Base-by-base conservation (phyloP, 2,113 vertebrate species). In the Rhynchomys soricoides region DNA sequence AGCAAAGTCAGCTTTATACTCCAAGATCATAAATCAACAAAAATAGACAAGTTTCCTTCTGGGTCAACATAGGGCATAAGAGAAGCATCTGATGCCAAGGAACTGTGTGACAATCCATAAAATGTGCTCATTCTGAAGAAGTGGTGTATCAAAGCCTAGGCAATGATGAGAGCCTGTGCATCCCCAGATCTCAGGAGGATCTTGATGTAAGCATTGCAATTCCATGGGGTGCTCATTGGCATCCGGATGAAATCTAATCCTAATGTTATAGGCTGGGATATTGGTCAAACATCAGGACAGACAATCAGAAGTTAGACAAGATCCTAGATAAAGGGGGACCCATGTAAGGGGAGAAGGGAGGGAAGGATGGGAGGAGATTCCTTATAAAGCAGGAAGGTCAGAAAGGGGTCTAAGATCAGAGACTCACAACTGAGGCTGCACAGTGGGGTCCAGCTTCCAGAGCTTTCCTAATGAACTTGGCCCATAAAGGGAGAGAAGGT, bases 21-120 rank as follows among this genome's bases (percentile, higher is more conserved):
- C 79, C 85, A 50, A 91, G 50, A 91, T 48, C 52, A 55, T 29
- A 16, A 95, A 93, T 94, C 93, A 66, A 74, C 89, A 78, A 86
- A 95, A 89, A 91, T 1, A 91, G 86, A 92, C 21, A 13, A 22
- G 0, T 91, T 96, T 94, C 89, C 86, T 26, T 78, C 22, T 48
- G 62, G 94, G 93, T 91, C 86, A 68, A 62, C 2, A 9, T 34
- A 16, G 34, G 21, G n/a, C 82, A 68, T 31, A 64, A 83, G 73
- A 68, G 62, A 96, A 43, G 40, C 77, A 64, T 95, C 89, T 94
- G 77, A 71, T 21, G 31, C n/a, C 22, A 2, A 1, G 31, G 88
- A 70, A 64, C 13, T 6, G 5, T 24, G 93, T 97, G 94, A 77
- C 2, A 3, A 57, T 70, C 74, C 93, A 79, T 86, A 22, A 83